Base-by-base conservation (phyloP, 2,888 invertebrate species). In the Chirona hameri region DNA sequence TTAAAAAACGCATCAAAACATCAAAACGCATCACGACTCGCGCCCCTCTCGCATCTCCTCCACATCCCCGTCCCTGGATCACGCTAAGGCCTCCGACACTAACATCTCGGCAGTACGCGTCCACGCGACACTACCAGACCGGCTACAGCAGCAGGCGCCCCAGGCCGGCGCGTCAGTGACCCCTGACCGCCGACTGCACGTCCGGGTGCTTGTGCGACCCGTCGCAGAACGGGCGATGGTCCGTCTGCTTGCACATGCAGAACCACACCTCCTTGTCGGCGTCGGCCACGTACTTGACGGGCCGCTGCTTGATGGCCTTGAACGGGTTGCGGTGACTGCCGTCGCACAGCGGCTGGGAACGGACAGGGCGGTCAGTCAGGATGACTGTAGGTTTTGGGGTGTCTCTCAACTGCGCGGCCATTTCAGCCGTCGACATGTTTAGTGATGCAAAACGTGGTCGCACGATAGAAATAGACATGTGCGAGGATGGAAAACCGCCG, bases 181-280 rank as follows among this genome's bases (percentile, higher is more conserved):
- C 82, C 46, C 55, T 82, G 27, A 83, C 76, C 10, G 83, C 83
- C 24, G 91, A 89, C 87, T 93, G 92, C 82, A 95, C 91, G 76
- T 92, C 91, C 84, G 91, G 90, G 82, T 90, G 90, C 87, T 94
- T 94, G 88, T 99, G 99, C 18, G 96, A 93, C 18, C 98, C 98
- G 90, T 99, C 99, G 89, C 99, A 99, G 88, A 98, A 98, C 0
- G 99, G 99, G 85, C 96, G 91, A 85, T 95, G 94, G 81, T 91
- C 91, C 0, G 98, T 97, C 87, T 98, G 98, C 88, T 99, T 99
- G 88, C 99, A 99, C 88, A 96, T 96, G 88, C 99, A 99, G n/a
- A 99, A 89, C 95, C 96, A 97, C 88, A 97, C 98, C 29, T 96
- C 95, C 86, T 95, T 95, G 0, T 93, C 93, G 89, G 97, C 93